Evolutionary conservation across 1,140 invertebrate genomes (phyloP).

Genomic region (Zaprionus camerounensis): DNA sequence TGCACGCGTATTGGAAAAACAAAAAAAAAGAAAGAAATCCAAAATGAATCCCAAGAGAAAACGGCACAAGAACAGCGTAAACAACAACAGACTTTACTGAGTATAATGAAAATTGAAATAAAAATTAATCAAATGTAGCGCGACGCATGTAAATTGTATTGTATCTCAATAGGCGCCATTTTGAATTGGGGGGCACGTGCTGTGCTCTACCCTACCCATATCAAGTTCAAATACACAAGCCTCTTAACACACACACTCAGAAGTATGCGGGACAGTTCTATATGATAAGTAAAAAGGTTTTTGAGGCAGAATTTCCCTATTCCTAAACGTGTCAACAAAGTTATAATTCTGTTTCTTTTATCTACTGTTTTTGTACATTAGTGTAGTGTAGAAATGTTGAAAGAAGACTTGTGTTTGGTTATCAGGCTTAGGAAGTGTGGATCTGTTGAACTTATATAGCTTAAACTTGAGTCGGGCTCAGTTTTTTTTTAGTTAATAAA

Average conservation of each 20-base stretch:
- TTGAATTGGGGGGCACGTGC: conserved; percentile 48
- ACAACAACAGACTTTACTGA: conserved; percentile 20
- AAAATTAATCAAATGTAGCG: conserved; percentile 36
- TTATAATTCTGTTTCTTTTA: not conserved
- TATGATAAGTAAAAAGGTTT: no score
- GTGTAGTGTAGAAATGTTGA: not conserved
- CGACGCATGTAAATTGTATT: conserved; percentile 23
- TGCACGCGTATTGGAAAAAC: conserved; percentile 11
- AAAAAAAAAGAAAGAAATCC: conserved; percentile 4
- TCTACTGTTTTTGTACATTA: not conserved
- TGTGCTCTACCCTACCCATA: conserved; percentile 2
- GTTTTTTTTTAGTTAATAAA: not conserved
- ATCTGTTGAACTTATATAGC: not conserved
- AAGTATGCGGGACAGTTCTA: not conserved
- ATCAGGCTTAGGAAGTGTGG: not conserved
- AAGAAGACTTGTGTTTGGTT: not conserved
- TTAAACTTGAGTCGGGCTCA: not conserved
- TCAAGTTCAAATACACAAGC: conserved; percentile 18
- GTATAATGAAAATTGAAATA: conserved; percentile 18
- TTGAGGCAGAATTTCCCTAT: no score
- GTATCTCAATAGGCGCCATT: conserved; percentile 32
- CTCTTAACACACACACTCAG: conserved; percentile 16
- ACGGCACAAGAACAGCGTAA: conserved; percentile 27
- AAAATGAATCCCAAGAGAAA: conserved; percentile 6
- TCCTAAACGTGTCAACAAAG: conserved; percentile 2